Evolutionary conservation across 2,113 vertebrate genomes (phyloP).

Genomic region (Nycticryphes semicollaris): DNA sequence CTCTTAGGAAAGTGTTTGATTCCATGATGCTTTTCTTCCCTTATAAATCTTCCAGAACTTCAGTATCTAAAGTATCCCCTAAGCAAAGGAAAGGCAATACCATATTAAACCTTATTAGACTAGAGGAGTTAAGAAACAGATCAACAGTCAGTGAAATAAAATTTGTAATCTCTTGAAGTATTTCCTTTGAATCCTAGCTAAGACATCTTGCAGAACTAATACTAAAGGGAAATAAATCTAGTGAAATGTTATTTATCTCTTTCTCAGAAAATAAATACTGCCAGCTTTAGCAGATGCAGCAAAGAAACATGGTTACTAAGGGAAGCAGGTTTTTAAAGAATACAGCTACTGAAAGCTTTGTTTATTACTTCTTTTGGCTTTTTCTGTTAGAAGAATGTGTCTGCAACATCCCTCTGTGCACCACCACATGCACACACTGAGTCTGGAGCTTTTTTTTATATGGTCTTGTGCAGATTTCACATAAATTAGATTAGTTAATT

Average conservation of each 20-base stretch:
- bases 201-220: neutral
- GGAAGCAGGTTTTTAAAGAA: neutral
- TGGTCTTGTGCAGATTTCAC: neutral
- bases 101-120: neutral
- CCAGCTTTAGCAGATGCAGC: neutral
- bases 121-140: neutral
- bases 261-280: neutral
- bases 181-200: neutral
- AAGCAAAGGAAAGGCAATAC: neutral
- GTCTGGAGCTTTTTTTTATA: neutral
- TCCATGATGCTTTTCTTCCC: neutral
- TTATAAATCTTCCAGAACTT: neutral
- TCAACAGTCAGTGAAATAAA: neutral
- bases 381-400: neutral
- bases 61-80: neutral
- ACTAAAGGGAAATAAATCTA: neutral
- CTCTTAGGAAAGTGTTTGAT: neutral
- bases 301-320: neutral
- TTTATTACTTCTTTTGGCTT: neutral
- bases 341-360: neutral
- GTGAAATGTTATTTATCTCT: neutral
- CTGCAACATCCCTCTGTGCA: neutral
- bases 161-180: neutral
- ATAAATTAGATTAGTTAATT: neutral
- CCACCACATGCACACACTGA: neutral